These are phyloP conservation scores for Orthonyx spaldingii DNA, from an alignment of 2,113 vertebrate genomes.

Conservation along the genomic window DNA sequence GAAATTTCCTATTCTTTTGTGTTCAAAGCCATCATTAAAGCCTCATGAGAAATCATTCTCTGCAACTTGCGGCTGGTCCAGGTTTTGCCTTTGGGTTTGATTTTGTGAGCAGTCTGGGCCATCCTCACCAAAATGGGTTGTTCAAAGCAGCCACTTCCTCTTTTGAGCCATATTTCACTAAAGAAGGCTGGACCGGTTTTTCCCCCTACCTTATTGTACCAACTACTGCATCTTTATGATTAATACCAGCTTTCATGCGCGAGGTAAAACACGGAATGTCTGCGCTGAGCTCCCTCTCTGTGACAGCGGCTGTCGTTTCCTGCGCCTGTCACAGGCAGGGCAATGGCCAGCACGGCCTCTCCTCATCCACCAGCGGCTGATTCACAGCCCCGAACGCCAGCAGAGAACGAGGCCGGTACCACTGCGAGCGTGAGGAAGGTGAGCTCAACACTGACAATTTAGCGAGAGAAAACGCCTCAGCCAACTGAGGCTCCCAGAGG, in stretches of 20 bases:
- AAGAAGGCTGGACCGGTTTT: accelerated
- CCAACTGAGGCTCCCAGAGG: accelerated
- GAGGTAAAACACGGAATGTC: accelerated
- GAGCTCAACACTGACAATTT: accelerated
- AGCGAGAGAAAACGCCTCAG: neutral
- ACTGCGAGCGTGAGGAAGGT: accelerated
- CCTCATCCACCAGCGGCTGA: neutral
- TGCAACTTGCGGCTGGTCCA: neutral
- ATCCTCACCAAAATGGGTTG: neutral
- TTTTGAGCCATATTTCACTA: neutral
- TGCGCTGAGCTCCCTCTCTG: too few relatives aligned
- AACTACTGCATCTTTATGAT: neutral
- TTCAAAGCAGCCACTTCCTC: neutral
- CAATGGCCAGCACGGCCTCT: neutral
- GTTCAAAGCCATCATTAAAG: neutral
- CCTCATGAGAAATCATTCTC: neutral
- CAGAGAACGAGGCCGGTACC: accelerated
- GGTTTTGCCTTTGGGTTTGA: neutral
- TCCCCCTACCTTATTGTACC: neutral
- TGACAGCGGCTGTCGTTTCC: accelerated
- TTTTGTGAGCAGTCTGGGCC: neutral
- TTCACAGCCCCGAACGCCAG: accelerated
- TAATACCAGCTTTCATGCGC: neutral
- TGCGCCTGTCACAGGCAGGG: neutral
- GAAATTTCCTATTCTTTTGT: neutral